Evolutionary conservation across 2,888 invertebrate species (phyloP).

Genomic region (Cyrtodaria siliqua): DNA sequence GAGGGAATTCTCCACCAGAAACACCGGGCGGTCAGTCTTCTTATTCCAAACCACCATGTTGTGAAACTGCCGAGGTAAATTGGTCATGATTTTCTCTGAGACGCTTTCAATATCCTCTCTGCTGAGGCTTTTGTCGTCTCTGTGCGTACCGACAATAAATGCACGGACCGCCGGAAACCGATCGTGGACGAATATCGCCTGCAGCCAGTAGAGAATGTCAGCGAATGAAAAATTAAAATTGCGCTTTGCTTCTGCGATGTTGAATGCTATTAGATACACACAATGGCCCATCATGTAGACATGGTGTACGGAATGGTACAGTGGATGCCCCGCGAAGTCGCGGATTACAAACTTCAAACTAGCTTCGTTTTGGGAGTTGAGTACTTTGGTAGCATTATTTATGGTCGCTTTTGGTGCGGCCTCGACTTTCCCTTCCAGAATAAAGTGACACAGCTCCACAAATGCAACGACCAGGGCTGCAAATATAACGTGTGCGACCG

Average conservation of each 20-base stretch:
- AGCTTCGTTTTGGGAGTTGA: conserved; percentile 40
- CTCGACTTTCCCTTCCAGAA: conserved; percentile 49
- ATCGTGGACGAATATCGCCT: conserved; percentile 64
- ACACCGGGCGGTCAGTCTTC: conserved; percentile 54
- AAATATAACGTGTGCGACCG: conserved; percentile 19
- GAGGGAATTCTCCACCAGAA: conserved; percentile 64
- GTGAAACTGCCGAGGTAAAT: conserved; percentile 59
- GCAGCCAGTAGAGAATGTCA: conserved; percentile 63
- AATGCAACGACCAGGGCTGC: conserved; percentile 27
- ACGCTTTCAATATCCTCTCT: conserved; percentile 26
- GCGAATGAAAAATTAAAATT: conserved; percentile 45
- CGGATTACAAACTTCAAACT: conserved; percentile 63
- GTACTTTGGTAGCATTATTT: conserved; percentile 43
- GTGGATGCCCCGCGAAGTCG: conserved; percentile 68
- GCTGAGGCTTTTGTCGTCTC: conserved; percentile 49
- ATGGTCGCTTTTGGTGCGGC: conserved; percentile 43
- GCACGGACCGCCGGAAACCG: conserved; percentile 54
- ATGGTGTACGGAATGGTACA: conserved; percentile 69
- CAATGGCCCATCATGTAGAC: conserved; percentile 69
- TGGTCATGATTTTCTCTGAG: conserved; percentile 39
- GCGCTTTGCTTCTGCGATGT: conserved; percentile 59
- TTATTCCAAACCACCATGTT: conserved; percentile 69
- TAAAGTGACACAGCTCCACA: conserved; percentile 42
- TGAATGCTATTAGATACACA: conserved; percentile 66
- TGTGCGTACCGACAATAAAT: conserved; percentile 66